Evolutionary conservation across 1,140 invertebrate genomes (phyloP).

Genomic region (Trichonephila clavipes): DNA sequence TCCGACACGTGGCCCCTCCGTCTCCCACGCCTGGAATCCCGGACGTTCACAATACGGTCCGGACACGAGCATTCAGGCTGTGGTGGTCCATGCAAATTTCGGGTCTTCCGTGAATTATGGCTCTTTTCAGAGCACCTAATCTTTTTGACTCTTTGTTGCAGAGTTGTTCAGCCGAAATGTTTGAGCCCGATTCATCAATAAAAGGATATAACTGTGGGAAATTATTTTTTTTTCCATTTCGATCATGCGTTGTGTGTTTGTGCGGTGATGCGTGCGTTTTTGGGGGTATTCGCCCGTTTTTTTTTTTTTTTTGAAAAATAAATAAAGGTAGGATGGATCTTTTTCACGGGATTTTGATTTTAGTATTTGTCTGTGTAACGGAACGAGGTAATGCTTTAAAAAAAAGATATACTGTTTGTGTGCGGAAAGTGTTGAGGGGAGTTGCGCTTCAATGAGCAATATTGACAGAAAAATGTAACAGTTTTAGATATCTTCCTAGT

Average conservation of each 20-base stretch:
- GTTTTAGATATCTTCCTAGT: no score
- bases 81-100: constrained; percentile 37
- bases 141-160: constrained; percentile 56
- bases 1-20: not conserved
- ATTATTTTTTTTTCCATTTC: constrained; percentile 3
- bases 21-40: constrained; percentile 57
- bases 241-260: constrained; percentile 1
- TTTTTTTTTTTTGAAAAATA: constrained; percentile 4
- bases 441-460: not conserved
- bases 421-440: not conserved
- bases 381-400: not conserved
- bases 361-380: not conserved
- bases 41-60: constrained; percentile 45
- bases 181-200: constrained; percentile 60
- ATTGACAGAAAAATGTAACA: no score
- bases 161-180: constrained; percentile 51
- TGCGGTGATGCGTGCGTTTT: constrained; percentile 9
- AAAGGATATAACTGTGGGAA: not conserved
- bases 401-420: not conserved
- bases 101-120: not conserved
- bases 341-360: no score
- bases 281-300: constrained; percentile 3
- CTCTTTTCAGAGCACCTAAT: not conserved
- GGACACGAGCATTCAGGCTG: constrained; percentile 24
- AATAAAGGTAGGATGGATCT: not conserved